These are phyloP conservation scores for Oegoconia quadripuncta DNA, from an alignment of 2,888 invertebrate genomes.

Conservation along the genomic window DNA sequence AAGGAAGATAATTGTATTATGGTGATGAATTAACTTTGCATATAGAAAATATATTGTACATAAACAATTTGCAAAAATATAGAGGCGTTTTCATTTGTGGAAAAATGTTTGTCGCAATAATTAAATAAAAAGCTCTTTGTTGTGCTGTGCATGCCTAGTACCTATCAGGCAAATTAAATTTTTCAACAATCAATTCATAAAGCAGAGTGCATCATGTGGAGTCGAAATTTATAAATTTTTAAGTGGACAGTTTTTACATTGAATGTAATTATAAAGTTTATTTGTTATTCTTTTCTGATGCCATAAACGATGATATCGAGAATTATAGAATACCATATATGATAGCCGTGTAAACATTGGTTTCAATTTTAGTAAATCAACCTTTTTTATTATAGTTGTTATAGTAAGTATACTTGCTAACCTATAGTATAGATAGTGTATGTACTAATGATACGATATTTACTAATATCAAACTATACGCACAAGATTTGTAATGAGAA, in stretches of 20 bases:
- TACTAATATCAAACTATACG: conserved; percentile 40
- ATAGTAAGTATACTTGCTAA: too few species aligned
- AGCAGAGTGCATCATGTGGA: conserved; percentile 24
- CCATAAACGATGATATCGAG: not conserved
- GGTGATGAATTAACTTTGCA: conserved; percentile 15
- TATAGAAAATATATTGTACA: not conserved
- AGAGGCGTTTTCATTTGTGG: conserved; percentile 11
- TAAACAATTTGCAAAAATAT: not conserved
- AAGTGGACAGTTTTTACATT: not conserved
- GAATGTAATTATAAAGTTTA: not conserved
- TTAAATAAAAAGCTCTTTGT: conserved; percentile 49
- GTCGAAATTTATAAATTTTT: not conserved
- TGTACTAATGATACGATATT: conserved; percentile 1
- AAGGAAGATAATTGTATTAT: conserved; percentile 7
- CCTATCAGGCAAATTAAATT: conserved; percentile 28
- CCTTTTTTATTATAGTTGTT: too few species aligned
- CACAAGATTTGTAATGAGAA: conserved; percentile 37
- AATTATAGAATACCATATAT: too few species aligned
- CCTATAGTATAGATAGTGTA: too few species aligned
- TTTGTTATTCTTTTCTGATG: too few species aligned
- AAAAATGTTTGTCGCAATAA: conserved; percentile 22
- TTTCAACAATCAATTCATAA: conserved; percentile 42
- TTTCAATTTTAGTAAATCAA: too few species aligned
- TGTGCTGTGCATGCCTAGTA: too few species aligned
- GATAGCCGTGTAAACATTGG: too few species aligned